phyloP scores from a whole-genome alignment of 2,888 invertebrate species.

The Lydus trimaculatus region DNA sequence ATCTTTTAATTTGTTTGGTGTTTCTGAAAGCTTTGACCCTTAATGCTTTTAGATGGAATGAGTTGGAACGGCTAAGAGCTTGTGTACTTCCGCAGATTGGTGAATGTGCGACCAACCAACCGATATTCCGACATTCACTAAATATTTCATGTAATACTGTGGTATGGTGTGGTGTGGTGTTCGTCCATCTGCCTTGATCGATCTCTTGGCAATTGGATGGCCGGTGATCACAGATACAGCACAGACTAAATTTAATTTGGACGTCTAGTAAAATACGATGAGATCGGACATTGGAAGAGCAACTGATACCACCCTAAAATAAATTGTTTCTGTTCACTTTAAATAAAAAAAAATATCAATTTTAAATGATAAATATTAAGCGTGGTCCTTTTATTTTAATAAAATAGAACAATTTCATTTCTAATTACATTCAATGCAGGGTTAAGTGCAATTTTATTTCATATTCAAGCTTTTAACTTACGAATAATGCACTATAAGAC shows the following conservation, averaged over 20 bases:
- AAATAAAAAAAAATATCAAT: conserved; percentile 57
- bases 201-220: conserved; percentile 54
- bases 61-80: conserved; percentile 48
- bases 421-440: background rate
- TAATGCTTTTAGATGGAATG: conserved; percentile 59
- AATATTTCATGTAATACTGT: conserved; percentile 21
- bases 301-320: conserved; percentile 47
- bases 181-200: conserved; percentile 51
- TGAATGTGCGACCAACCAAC: conserved; percentile 27
- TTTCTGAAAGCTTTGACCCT: conserved; percentile 7
- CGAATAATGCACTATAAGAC: background rate
- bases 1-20: conserved; percentile 18
- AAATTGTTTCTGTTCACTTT: conserved; percentile 56
- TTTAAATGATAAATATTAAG: background rate
- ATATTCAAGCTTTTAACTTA: background rate
- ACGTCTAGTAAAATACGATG: conserved; percentile 54
- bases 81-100: conserved; percentile 59
- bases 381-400: background rate
- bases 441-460: background rate
- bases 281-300: background rate
- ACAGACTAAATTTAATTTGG: conserved; percentile 59
- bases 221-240: conserved; percentile 54
- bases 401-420: too few relatives aligned
- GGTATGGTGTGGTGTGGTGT: conserved; percentile 6
- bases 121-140: conserved; percentile 31